These are phyloP conservation scores for Horisme vitalbata DNA, from an alignment of 2,888 invertebrate genomes.

Conservation along the genomic window DNA sequence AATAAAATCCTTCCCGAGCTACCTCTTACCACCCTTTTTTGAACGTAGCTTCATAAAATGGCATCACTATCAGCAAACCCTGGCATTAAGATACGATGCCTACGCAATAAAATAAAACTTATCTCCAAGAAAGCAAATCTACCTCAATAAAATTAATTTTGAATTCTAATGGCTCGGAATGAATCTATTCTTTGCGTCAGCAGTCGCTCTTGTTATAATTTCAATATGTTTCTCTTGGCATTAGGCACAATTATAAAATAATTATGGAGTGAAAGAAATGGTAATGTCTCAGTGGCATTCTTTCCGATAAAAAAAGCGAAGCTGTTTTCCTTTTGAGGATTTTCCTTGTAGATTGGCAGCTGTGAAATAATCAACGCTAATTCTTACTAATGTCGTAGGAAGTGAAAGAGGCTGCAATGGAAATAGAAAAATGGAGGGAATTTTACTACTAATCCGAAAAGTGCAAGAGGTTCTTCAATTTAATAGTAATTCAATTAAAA, in stretches of 20 bases:
- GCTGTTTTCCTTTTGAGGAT: no score
- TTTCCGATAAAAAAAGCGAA: neutral
- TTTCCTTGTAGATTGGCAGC: neutral
- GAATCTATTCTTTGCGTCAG: slow-evolving; percentile 17
- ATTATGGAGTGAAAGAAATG: slow-evolving; percentile 9
- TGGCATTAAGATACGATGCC: slow-evolving; percentile 3
- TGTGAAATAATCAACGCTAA: no score
- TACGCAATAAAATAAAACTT: slow-evolving; percentile 16
- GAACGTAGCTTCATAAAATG: no score
- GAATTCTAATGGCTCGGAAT: slow-evolving; percentile 24
- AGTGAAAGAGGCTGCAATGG: no score
- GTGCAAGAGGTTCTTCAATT: no score
- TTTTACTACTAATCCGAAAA: no score
- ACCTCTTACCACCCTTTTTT: no score
- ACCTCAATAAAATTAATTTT: slow-evolving; percentile 28
- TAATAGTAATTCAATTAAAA: no score
- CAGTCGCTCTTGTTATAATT: slow-evolving; percentile 18
- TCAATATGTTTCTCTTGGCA: slow-evolving; percentile 18
- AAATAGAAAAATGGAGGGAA: no score
- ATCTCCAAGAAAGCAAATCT: slow-evolving; percentile 2
- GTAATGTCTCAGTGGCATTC: neutral
- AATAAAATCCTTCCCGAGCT: no score
- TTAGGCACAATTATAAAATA: slow-evolving; percentile 22
- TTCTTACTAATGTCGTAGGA: no score
- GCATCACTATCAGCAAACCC: neutral